These are phyloP conservation scores for Amphimallon solstitiale DNA, from an alignment of 2,888 invertebrate genomes.

Conservation along the genomic window DNA sequence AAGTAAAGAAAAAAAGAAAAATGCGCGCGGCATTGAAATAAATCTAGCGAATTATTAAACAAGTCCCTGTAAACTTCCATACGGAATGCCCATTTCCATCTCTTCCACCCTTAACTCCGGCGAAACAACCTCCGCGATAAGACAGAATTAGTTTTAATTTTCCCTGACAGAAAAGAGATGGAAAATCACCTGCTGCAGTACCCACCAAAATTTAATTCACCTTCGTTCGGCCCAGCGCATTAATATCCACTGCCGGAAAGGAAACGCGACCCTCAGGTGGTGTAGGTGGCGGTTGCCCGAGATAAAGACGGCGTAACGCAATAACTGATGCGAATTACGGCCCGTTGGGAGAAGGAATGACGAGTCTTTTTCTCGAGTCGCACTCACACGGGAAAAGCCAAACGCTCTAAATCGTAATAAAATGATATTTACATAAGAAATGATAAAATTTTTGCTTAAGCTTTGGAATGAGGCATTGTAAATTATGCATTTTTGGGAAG, in stretches of 20 bases:
- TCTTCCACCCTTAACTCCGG: background rate
- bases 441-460: too few species aligned
- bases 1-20: too few species aligned
- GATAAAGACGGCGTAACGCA: slow-evolving; percentile 20
- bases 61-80: too few species aligned
- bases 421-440: background rate
- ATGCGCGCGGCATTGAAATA: too few species aligned
- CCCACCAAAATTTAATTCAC: slow-evolving; percentile 19
- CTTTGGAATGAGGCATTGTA: too few species aligned
- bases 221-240: background rate
- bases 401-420: slow-evolving; percentile 8
- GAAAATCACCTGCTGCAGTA: too few species aligned
- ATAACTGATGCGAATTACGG: slow-evolving; percentile 20
- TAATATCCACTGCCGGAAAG: background rate
- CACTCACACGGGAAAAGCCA: background rate
- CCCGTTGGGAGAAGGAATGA: slow-evolving; percentile 2
- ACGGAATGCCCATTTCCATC: too few species aligned
- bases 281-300: slow-evolving; percentile 3
- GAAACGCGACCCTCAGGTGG: background rate
- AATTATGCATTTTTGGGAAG: too few species aligned
- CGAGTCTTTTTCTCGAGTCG: background rate
- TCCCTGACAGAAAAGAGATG: background rate
- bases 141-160: slow-evolving; percentile 24
- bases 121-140: background rate
- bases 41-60: too few species aligned